A percentile compares a stretch with the other conserved stretches of the same genome.
Evolutionary conservation across 2,888 invertebrate species (phyloP).

Genomic region (Rhagonycha lutea): DNA sequence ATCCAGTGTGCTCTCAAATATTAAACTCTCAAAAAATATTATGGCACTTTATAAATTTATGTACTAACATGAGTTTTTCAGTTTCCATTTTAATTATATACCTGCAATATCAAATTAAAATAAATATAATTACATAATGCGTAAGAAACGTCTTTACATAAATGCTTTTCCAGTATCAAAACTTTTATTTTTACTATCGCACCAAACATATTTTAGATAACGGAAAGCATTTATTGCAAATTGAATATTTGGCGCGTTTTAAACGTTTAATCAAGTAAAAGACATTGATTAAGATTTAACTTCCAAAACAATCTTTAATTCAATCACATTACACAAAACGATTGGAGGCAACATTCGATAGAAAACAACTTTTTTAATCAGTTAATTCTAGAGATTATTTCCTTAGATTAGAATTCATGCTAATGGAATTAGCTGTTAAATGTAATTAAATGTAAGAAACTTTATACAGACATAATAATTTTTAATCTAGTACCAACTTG

Average conservation of each 20-base stretch:
- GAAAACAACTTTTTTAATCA: conserved; percentile 56
- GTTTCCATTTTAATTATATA: not conserved
- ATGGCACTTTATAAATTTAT: not conserved
- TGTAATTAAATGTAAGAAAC: conserved; percentile 2
- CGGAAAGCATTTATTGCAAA: conserved; percentile 43
- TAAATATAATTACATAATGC: not conserved
- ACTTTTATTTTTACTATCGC: not conserved
- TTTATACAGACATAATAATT: conserved; percentile 1
- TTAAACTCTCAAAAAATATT: not conserved
- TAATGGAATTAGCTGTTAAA: conserved; percentile 50
- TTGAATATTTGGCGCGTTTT: conserved; percentile 35
- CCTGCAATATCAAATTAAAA: not conserved
- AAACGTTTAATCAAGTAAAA: conserved; percentile 51
- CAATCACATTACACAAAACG: conserved; percentile 53
- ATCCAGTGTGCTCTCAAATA: conserved; percentile 15
- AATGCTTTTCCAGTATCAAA: not conserved
- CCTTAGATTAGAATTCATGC: conserved; percentile 52
- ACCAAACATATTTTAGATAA: not conserved
- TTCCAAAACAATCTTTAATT: conserved; percentile 56
- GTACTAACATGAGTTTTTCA: not conserved
- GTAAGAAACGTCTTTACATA: not conserved
- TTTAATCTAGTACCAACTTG: not conserved
- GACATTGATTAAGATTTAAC: conserved; percentile 56
- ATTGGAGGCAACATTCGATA: conserved; percentile 44
- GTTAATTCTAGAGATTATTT: conserved; percentile 54